phyloP scores from a whole-genome alignment of 1,140 invertebrate species.

The Augochlora pura region DNA sequence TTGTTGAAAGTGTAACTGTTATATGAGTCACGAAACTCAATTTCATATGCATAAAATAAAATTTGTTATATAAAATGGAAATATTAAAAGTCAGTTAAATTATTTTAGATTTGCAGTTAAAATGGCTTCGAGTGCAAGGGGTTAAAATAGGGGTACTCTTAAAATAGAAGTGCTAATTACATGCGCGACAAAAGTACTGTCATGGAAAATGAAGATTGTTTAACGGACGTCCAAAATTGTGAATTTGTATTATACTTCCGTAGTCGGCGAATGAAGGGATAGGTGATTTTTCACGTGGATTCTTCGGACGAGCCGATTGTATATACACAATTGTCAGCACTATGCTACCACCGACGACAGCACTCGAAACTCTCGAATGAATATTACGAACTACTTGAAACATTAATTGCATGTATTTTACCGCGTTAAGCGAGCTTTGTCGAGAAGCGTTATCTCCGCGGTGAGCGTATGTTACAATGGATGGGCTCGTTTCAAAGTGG shows the following conservation, averaged over 20 bases:
- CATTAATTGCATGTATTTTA: background rate
- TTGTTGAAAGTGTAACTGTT: too few relatives aligned
- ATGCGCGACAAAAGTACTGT: too few relatives aligned
- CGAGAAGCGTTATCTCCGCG: background rate
- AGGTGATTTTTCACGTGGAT: background rate
- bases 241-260: background rate
- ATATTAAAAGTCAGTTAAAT: too few relatives aligned
- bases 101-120: too few relatives aligned
- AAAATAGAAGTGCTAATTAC: too few relatives aligned
- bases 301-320: background rate
- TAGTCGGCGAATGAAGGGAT: background rate
- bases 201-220: too few relatives aligned
- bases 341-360: background rate
- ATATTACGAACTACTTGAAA: background rate
- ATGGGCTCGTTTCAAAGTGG: background rate
- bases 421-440: background rate
- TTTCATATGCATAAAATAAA: too few relatives aligned
- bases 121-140: too few relatives aligned
- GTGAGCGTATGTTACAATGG: background rate
- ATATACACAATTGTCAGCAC: background rate
- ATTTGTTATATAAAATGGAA: too few relatives aligned
- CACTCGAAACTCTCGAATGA: background rate
- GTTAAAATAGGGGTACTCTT: too few relatives aligned
- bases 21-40: too few relatives aligned
- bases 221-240: too few relatives aligned